A percentile compares a stretch with the other conserved stretches of the same genome.
Conservation (phyloP, 2,888 invertebrate genomes). For the Dasysyrphus tricinctus region DNA sequence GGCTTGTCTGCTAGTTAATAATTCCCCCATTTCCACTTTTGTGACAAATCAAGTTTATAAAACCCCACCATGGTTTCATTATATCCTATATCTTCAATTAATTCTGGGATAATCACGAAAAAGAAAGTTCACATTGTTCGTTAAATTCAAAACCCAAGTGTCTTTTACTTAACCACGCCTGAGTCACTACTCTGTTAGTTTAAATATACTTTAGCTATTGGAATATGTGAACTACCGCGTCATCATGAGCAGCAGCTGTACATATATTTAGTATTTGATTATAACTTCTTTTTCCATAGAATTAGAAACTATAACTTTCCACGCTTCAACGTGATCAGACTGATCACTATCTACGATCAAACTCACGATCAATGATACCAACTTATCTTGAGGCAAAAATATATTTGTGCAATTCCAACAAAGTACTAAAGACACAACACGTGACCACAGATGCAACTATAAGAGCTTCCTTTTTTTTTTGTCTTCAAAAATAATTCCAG, state of each 20-base stretch:
- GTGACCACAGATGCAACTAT: slow-evolving; percentile 51
- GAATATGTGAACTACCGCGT: slow-evolving; percentile 7
- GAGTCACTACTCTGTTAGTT: neutral
- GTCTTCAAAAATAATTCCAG: slow-evolving; percentile 60
- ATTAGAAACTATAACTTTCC: slow-evolving; percentile 68
- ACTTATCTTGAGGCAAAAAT: slow-evolving; percentile 55
- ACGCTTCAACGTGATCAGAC: slow-evolving; percentile 64
- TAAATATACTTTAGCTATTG: neutral
- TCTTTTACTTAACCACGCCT: neutral
- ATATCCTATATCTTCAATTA: neutral
- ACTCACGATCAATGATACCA: slow-evolving; percentile 70
- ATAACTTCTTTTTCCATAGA: slow-evolving; percentile 32
- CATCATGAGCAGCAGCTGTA: slow-evolving; percentile 4
- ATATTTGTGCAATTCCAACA: slow-evolving; percentile 53
- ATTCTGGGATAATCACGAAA: slow-evolving; percentile 1
- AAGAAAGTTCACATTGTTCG: slow-evolving; percentile 6
- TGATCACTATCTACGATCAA: slow-evolving; percentile 67
- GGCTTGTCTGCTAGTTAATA: no score
- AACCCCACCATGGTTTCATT: neutral
- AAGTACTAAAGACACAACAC: slow-evolving; percentile 33
- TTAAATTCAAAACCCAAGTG: neutral
- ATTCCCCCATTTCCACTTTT: neutral
- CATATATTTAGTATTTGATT: slow-evolving; percentile 32
- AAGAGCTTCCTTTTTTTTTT: slow-evolving; percentile 28
- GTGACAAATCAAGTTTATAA: neutral